Percentiles rank a stretch among this genome's conserved stretches.
Evolutionary conservation across 37 sponge, comb jelly and placozoan genomes (phyloP).

Genomic region (Ephydatia muelleri): DNA sequence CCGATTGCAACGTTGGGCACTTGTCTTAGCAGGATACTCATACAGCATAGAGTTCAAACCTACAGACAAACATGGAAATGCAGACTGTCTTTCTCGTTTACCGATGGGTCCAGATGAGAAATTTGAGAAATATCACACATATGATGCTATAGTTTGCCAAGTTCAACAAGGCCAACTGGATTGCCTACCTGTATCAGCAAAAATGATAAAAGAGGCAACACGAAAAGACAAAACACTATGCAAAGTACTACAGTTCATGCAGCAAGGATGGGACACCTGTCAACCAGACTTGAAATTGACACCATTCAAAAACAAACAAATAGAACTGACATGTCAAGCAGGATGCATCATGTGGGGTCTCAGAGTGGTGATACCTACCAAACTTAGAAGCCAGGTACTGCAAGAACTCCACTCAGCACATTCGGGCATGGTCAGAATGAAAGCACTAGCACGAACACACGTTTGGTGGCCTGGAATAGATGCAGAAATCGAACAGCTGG

Average conservation of each 20-base stretch:
- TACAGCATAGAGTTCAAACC: slow-evolving; percentile 38
- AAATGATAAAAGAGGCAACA: too few species aligned
- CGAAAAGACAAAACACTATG: too few species aligned
- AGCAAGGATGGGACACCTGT: neutral
- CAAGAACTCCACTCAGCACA: slow-evolving; percentile 24
- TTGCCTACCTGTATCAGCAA: too few species aligned
- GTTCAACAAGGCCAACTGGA: too few species aligned
- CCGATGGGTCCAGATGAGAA: slow-evolving; percentile 13
- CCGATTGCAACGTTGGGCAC: slow-evolving; percentile 43
- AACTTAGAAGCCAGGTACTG: neutral
- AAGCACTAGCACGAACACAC: slow-evolving; percentile 26
- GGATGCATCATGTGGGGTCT: slow-evolving; percentile 34
- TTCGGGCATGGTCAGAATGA: slow-evolving; percentile 26
- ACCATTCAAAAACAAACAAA: neutral
- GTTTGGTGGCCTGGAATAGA: slow-evolving; percentile 40
- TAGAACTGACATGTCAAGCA: slow-evolving; percentile 15
- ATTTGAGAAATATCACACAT: neutral
- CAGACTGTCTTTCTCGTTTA: slow-evolving; percentile 55
- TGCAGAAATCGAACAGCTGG: too few species aligned
- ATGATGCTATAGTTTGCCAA: slow-evolving; percentile 1
- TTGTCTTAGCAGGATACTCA: slow-evolving; percentile 23
- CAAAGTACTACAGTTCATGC: too few species aligned
- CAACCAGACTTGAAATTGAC: neutral
- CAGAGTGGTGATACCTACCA: slow-evolving; percentile 16
- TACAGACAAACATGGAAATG: slow-evolving; percentile 48